Base-by-base conservation (phyloP, 1,140 invertebrate genomes). In the Panagrolaimus sp. region DNA sequence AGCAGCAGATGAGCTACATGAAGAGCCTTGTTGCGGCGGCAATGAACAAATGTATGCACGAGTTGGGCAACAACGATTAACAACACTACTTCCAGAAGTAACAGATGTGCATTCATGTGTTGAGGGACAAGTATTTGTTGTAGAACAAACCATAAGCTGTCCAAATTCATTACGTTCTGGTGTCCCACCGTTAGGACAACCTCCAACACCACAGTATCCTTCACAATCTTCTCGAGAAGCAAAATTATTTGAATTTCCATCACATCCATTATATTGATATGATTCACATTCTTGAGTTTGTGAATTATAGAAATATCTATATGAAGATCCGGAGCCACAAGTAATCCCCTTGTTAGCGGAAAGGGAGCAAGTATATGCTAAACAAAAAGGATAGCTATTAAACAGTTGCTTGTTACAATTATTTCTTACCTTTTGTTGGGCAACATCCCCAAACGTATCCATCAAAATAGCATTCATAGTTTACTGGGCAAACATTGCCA, bases 361-460 rank as follows among this genome's bases (percentile, higher is more conserved):
- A n/a, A 81, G 70, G 31, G 77, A 78, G 67, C 79, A 81, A 16
- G 79, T 81, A 62, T 79, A 81, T 3, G 79, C 80, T 77, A 53
- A 65, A 77, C n/a, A 43, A 11, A 1, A 20, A 57, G 1, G 43
- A 25, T n/a, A 38, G 13, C 14, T 5, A 67, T 66, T n/a, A n/a
- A n/a, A n/a, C n/a, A 38, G 23, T 3, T 66, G 45, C 31, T n/a
- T 66, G 1, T n/a, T n/a, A 5, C 9, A 11, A 65, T n/a, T 5
- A 4, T 67, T 25, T 64, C 4, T 38, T 38, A 78, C 74, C 75
- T 66, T 81, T 81, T 16, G 80, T 82, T 23, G 79, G 79, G 47
- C 79, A 81, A 45, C 79, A 81, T 63, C 80, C 79, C 78, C 78
- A 82, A 13, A 81, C 78, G 65, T 81, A 82, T 43, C 80, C 80